Evolutionary conservation across 2,888 invertebrate species (phyloP).

Genomic region (Chaetoderma sp.): DNA sequence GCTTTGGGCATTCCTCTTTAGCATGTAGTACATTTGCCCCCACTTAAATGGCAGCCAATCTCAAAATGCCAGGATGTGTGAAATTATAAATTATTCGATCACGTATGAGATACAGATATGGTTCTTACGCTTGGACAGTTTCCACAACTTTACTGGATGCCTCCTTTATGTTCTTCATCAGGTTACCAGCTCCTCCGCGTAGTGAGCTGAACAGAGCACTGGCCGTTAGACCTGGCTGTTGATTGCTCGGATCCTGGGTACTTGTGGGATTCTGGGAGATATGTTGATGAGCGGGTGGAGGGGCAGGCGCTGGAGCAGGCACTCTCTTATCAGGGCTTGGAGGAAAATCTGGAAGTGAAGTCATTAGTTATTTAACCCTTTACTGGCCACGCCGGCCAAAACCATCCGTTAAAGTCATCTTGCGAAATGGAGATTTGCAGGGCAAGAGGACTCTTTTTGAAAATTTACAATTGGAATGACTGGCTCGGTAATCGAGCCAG

Average conservation of each 20-base stretch:
- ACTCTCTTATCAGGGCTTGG: neutral
- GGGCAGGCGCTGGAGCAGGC: slow-evolving; percentile 7
- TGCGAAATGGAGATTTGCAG: too few species aligned
- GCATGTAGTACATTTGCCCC: too few species aligned
- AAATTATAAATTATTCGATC: too few species aligned
- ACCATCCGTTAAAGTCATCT: too few species aligned
- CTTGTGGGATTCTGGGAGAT: neutral
- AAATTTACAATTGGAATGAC: too few species aligned
- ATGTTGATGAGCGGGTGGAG: neutral
- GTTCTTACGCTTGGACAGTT: slow-evolving; percentile 76
- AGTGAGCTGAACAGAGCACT: slow-evolving; percentile 79
- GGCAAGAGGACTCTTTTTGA: too few species aligned
- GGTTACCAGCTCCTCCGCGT: slow-evolving; percentile 91
- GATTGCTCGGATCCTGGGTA: neutral
- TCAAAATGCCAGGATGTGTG: too few species aligned
- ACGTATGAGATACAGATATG: neutral
- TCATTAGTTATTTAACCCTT: too few species aligned
- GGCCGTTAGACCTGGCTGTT: slow-evolving; percentile 35
- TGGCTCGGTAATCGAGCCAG: too few species aligned
- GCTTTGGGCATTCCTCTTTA: too few species aligned
- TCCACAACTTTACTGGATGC: slow-evolving; percentile 97
- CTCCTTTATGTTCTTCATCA: slow-evolving; percentile 93
- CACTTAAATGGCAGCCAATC: too few species aligned
- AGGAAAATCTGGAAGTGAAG: slow-evolving; percentile 8
- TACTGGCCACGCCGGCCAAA: too few species aligned